A percentile compares a stretch with the other conserved stretches of the same genome.
phyloP scores from a whole-genome alignment of 2,797 vertebrate species.

The Psittacula derbiana region DNA sequence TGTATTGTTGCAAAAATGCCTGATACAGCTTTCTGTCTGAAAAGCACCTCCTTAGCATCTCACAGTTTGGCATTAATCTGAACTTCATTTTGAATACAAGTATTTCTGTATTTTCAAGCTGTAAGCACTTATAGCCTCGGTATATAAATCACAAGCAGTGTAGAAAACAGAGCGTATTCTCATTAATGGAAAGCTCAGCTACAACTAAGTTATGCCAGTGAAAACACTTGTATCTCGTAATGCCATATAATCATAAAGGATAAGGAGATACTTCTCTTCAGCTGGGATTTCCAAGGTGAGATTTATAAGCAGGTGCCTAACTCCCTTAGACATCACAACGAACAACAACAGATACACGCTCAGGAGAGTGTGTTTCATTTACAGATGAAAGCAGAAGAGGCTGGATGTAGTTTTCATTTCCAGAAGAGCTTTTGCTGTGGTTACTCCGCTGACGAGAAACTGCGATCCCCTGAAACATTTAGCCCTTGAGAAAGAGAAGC shows the following conservation, averaged over 20 bases:
- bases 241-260: conserved; percentile 21
- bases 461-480: conserved; percentile 42
- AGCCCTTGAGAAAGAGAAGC: conserved; percentile 51
- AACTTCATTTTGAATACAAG: conserved; percentile 27
- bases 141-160: neutral
- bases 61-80: neutral
- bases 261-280: conserved; percentile 46
- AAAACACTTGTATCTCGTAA: conserved; percentile 42
- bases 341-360: conserved; percentile 19
- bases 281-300: conserved; percentile 14
- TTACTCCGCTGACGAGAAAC: conserved; percentile 24
- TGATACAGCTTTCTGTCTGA: neutral
- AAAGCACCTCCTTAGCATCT: neutral
- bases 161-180: neutral
- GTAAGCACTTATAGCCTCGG: neutral
- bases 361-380: conserved; percentile 40
- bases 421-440: conserved; percentile 57
- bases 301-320: conserved; percentile 26
- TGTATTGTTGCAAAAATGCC: neutral
- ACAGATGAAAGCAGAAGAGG: conserved; percentile 46
- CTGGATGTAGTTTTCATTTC: conserved; percentile 50
- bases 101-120: neutral
- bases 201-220: conserved; percentile 14
- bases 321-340: conserved; percentile 21
- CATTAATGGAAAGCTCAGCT: conserved; percentile 15